Conservation (phyloP, 2,888 invertebrate genomes). For the Polydrusus cervinus region DNA sequence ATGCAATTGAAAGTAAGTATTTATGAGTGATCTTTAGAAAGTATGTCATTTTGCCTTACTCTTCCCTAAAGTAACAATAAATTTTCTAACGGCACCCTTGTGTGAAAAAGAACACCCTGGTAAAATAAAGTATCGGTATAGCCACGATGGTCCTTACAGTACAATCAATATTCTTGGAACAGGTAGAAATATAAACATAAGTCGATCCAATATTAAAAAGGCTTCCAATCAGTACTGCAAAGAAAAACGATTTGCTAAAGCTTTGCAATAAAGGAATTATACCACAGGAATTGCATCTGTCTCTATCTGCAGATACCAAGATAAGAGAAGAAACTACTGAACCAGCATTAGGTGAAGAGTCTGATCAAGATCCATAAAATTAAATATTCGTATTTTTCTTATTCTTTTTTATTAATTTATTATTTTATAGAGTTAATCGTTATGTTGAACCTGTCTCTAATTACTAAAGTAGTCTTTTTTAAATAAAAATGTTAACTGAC, state of each 20-base stretch:
- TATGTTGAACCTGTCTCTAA: constrained; percentile 24
- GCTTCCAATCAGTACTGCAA: constrained; percentile 26
- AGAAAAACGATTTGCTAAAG: constrained; percentile 30
- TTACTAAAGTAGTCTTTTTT: constrained; percentile 12
- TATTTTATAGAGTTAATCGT: constrained; percentile 1
- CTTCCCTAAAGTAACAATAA: no score
- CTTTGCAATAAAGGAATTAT: constrained; percentile 25
- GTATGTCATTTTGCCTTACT: no score
- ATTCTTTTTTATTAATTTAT: constrained; percentile 5
- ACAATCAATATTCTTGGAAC: constrained; percentile 3
- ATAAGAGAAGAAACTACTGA: constrained; percentile 22
- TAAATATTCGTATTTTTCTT: constrained; percentile 9
- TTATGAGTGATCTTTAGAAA: no score
- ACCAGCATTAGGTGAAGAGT: constrained; percentile 26
- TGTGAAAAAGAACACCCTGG: constrained; percentile 12
- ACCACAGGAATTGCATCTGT: constrained; percentile 29
- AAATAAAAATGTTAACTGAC: constrained; percentile 8
- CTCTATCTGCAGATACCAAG: constrained; percentile 31
- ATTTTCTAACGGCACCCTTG: no score
- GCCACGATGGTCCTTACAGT: constrained; percentile 18
- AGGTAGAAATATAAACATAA: constrained; percentile 15
- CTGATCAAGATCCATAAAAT: constrained; percentile 20
- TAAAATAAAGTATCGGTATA: constrained; percentile 23
- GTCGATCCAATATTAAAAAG: constrained; percentile 25
- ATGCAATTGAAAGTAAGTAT: no score